Base-by-base conservation (phyloP, 2,113 vertebrate species). In the Semicossyphus pulcher region DNA sequence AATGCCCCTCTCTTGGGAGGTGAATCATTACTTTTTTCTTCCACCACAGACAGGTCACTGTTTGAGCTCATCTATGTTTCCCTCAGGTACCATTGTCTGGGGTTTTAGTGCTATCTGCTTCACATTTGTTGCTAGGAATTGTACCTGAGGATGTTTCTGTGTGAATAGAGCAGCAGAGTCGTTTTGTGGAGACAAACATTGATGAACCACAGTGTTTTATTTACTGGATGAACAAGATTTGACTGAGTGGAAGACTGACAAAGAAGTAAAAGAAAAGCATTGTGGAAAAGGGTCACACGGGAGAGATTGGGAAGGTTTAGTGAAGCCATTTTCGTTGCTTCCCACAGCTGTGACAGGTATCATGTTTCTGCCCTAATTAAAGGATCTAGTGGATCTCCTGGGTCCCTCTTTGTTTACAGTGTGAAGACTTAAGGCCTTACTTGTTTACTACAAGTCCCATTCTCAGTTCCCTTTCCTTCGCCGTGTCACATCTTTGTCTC, bases 291-390 rank as follows among this genome's bases (percentile, higher is more conserved):
- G 36, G 32, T 48, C 26, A 9, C 49, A 25, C 23, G 29, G 68
- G 25, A n/a, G 44, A 36, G 29, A 51, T 47, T 7, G 31, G 12
- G 42, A 16, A 3, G 18, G 16, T 28, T 28, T 60, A 71, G 52
- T 60, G 25, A 71, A 73, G 48, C 28, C 37, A 28, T 72, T 67
- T 60, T 15, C 65, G 31, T n/a, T 21, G 44, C 34, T 72, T n/a
- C 41, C 18, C 34, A 49, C 74, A 62, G 77, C 74, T 63, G 63
- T 20, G 58, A 59, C 64, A 62, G 42, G 7, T 7, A 72, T 75
- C 81, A 67, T 9, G 44, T 84, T 72, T 62, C 81, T 47, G 62
- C 56, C 54, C 69, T 63, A 61, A 80, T 79, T 70, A 79, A 6
- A 59, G 67, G 70, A 78, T 78, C 34, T 37, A 21, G 42, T 34